phyloP scores from a whole-genome alignment of 2,888 invertebrate genomes.

The Orthosia incerta region DNA sequence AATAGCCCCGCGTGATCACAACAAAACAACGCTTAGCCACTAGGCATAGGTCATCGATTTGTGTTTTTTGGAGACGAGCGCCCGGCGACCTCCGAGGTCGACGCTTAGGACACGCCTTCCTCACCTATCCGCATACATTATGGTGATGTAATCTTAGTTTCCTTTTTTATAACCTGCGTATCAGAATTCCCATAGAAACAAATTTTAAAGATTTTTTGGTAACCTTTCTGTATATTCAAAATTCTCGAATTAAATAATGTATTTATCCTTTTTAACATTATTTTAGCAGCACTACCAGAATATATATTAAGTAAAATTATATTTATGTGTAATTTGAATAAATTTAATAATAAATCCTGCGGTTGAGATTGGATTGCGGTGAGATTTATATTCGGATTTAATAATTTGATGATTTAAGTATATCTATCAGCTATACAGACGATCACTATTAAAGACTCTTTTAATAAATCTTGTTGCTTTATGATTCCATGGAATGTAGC shows the following conservation, averaged over 20 bases:
- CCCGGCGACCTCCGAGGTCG: slow-evolving; percentile 19
- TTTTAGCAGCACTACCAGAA: background rate
- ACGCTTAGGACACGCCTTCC: slow-evolving; percentile 21
- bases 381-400: background rate
- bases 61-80: slow-evolving; percentile 49
- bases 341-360: background rate
- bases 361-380: background rate
- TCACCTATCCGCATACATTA: slow-evolving; percentile 34
- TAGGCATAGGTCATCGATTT: slow-evolving; percentile 35
- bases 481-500: background rate
- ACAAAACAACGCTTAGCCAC: slow-evolving; percentile 53
- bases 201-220: background rate
- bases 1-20: slow-evolving; percentile 59
- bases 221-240: background rate
- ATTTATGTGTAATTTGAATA: too few species aligned
- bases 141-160: slow-evolving; percentile 21
- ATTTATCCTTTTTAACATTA: background rate
- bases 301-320: background rate
- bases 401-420: background rate
- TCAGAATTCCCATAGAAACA: background rate
- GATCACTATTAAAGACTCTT: background rate
- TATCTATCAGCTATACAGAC: background rate
- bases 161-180: slow-evolving; percentile 8
- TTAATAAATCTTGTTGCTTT: background rate
- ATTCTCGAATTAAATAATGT: background rate